Percentiles rank a stretch among this genome's conserved stretches.
phyloP scores from a whole-genome alignment of 2,113 vertebrate species.

The Pygoscelis antarcticus region DNA sequence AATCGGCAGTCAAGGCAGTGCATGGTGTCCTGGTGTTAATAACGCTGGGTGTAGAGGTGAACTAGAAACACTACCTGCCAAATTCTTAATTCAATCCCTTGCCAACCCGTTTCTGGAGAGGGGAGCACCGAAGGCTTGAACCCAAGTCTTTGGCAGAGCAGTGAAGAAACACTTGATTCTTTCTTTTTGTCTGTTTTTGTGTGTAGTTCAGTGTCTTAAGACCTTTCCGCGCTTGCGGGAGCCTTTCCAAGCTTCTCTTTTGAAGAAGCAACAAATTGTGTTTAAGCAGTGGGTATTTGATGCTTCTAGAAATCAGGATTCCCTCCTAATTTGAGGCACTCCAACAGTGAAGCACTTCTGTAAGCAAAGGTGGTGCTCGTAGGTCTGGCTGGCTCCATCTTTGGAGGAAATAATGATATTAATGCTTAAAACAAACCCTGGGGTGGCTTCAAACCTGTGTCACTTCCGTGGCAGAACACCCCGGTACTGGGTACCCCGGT shows the following conservation, averaged over 20 bases:
- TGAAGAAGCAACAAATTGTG: background rate
- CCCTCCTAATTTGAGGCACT: background rate
- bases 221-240: background rate
- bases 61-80: background rate
- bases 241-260: slow-evolving; percentile 37
- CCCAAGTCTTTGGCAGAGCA: background rate
- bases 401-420: background rate
- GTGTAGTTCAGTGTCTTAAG: background rate
- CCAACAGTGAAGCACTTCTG: background rate
- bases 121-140: background rate
- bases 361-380: background rate
- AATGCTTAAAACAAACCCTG: background rate
- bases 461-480: background rate
- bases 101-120: background rate
- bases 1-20: accelerated
- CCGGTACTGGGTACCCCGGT: background rate
- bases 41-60: background rate
- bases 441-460: background rate
- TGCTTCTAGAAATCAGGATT: background rate
- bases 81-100: background rate
- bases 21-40: background rate
- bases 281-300: background rate
- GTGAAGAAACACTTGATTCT: background rate
- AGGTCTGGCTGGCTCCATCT: background rate
- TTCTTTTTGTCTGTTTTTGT: background rate